Base-by-base conservation (phyloP, 2,888 invertebrate genomes). In the Elmis aenea region DNA sequence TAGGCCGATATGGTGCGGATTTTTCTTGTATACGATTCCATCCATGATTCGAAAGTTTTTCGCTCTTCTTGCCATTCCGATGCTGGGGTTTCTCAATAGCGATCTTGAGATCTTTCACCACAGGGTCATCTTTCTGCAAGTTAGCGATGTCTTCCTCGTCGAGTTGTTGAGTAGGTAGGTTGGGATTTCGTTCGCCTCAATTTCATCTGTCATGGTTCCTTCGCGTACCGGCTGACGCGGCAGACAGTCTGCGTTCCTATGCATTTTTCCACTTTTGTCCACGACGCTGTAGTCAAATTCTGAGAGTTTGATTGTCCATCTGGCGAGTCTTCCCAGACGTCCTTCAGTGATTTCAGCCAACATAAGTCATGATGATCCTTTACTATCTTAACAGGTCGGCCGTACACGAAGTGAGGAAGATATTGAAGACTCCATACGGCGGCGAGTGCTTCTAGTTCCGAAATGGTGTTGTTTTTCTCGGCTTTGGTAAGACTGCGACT, bases 41-140 rank as follows among this genome's bases (percentile, higher is more conserved):
- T 50, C 23, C 3, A 29, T 26, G n/a, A 49, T 10, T 8, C 35
- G 20, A 25, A 42, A 51, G 27, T 48, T 43, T 26, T 38, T 45
- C 4, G 46, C 46, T 22, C 50, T 14, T 38, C 32, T 36, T 16
- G 29, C 27, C 10, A 41, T 5, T n/a, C 40, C 44, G 5, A 50
- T 41, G 2, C 38, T 14, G 1, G 3, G 32, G 30, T 22, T 42
- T 20, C 22, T 40, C 10, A 2, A 50, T 22, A 1, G 45, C 42
- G 11, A 36, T 10, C 11, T 45, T 41, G 13, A 50, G 11, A 13
- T 30, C 26, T 14, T 8, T 16, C 5, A 49, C 13, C 2, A 26
- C 22, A 3, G 13, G 3, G 14, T 49, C 43, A 11, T 41, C 22
- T 26, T 25, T 2, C 33, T 51, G 52, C 21, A 30, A 15, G 3